Base-by-base conservation (phyloP, 2,888 invertebrate genomes). In the Drosophila peninsularis region DNA sequence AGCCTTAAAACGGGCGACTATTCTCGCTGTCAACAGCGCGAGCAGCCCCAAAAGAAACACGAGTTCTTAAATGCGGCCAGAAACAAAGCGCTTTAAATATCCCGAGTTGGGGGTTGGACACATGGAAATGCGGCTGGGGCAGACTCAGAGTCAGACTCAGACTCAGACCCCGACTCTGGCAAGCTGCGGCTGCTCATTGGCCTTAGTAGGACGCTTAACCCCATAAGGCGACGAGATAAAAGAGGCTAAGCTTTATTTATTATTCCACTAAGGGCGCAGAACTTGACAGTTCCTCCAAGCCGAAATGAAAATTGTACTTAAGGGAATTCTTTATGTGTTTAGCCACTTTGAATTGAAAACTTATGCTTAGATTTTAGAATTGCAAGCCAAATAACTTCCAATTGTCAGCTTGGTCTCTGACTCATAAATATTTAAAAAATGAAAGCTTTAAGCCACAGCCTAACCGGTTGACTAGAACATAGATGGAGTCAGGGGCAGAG, bases 161-260 rank as follows among this genome's bases (percentile, higher is more conserved):
- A n/a, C n/a, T n/a, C n/a, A n/a, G n/a, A n/a, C n/a, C n/a, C n/a
- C n/a, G 49, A 10, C 17, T 11, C 27, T 30, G 17, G 17, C 27
- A 17, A 21, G 55, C 44, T 39, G 41, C 24, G 47, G 56, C 56
- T 55, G 50, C 67, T 75, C 71, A 75, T 75, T 80, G 87, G 78
- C 73, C 72, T 84, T 70, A 64, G 73, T 54, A 56, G 62, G 50
- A 63, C 66, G 65, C 66, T 77, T 81, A 87, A 81, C 84, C 87
- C 84, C 72, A 75, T 57, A 83, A 80, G 80, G 78, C 54, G 21
- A 36, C 24, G 58, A 70, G 45, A 57, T 47, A 62, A 78, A 71
- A 52, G 58, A 61, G 71, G 74, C 66, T 83, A 77, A 77, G 85
- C 87, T 81, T 85, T 81, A 88, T 88, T 83, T 83, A 88, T 86